Evolutionary conservation across 2,113 vertebrate species (phyloP), one percentile per base, ranked within the genome.

Genomic region (Rhabdornis inornatus): DNA sequence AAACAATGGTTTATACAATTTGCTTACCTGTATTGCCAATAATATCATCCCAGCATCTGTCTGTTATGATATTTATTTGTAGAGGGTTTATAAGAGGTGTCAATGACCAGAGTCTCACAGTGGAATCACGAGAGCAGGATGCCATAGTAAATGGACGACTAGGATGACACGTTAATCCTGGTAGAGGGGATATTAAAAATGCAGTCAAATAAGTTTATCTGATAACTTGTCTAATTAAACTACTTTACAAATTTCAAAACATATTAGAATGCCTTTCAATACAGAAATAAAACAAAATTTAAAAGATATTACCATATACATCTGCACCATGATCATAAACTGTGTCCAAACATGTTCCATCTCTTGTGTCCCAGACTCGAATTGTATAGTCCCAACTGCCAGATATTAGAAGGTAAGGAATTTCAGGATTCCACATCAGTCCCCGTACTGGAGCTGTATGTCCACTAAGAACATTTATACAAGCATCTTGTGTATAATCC

Each of bases 301-400:
- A 6, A 42, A 63, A 88, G 92, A 68, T 44, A 92, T 96, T 98
- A 99, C 99, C 99, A 57, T 99, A 99, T 42, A 99, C 99, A 77
- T 99, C 99, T 59, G 99, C 99, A 61, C 99, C 99, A 19, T 99
- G 99, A 95, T 99, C 99, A 47, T 96, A 99, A 49, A 99, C 99
- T 5, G 98, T 99, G 74, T 99, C 99, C 89, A 99, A 93, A 96
- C 99, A 99, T 3, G 97, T 98, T 88, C 99, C 99, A 44, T 99
- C 99, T 96, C 99, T 98, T 16, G 99, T 99, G 96, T 99, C 99
- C 99, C 99, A 99, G 9, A 99, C 99, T 89, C 98, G 98, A 93
- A 99, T 99, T 25, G 99, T 99, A 71, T 99, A 99, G 96, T 99
- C 99, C 99, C 99, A 99, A 69, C 99, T 99, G 49, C 99, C 99